phyloP scores from a whole-genome alignment of 2,797 vertebrate genomes.

The Poecilia velifera region DNA sequence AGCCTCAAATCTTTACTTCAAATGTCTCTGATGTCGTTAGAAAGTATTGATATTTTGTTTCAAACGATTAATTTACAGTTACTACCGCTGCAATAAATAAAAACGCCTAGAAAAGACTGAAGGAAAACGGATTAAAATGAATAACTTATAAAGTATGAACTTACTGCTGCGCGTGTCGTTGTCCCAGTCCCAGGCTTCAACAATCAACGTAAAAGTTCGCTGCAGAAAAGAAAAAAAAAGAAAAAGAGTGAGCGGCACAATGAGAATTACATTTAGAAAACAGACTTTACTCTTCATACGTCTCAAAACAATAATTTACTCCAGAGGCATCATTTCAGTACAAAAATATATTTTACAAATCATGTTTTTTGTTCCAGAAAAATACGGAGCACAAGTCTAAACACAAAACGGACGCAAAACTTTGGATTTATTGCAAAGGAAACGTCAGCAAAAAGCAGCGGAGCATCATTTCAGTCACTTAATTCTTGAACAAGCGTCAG shows the following conservation, averaged over 20 bases:
- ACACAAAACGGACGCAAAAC: not conserved
- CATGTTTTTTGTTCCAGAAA: not conserved
- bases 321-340: too few species aligned
- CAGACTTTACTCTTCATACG: not conserved
- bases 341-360: not conserved
- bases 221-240: slow-evolving; percentile 52
- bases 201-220: slow-evolving; percentile 91
- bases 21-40: not conserved
- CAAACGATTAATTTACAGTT: not conserved
- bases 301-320: not conserved
- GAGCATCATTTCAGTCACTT: slow-evolving; percentile 4
- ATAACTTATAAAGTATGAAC: slow-evolving; percentile 57
- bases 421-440: slow-evolving; percentile 19
- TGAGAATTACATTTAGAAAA: not conserved
- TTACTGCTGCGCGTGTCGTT: slow-evolving; percentile 90
- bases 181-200: slow-evolving; percentile 97
- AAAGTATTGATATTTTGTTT: not conserved
- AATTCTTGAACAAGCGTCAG: slow-evolving; percentile 6
- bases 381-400: not conserved
- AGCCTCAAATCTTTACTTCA: not conserved
- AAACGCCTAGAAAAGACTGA: not conserved
- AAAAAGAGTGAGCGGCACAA: not conserved
- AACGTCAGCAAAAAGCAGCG: not conserved
- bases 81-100: not conserved
- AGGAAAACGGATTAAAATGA: not conserved